Conservation (phyloP, 2,888 invertebrate species). For the Campoplex nolae region DNA sequence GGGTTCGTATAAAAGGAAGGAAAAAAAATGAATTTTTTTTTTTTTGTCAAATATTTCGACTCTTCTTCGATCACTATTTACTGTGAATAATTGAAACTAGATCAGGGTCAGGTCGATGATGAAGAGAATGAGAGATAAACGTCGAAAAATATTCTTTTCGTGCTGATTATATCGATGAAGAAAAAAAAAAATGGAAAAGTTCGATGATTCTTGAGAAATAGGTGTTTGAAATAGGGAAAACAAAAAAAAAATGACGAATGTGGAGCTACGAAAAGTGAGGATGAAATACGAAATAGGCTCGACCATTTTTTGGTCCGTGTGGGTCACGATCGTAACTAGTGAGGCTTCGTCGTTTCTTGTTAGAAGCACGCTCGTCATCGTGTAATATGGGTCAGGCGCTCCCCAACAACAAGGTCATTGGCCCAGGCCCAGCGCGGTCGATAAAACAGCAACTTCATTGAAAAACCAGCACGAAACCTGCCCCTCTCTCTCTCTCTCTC, state of each 20-base stretch:
- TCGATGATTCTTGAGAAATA: no score
- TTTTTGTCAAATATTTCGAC: no score
- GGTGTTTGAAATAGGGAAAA: no score
- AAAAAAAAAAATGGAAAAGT: no score
- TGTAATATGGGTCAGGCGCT: constrained; percentile 79
- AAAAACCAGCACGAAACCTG: neutral
- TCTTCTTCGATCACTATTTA: no score
- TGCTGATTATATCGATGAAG: no score
- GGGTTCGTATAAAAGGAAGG: neutral
- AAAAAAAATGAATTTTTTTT: no score
- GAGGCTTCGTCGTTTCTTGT: constrained; percentile 64
- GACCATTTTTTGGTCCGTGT: constrained; percentile 1
- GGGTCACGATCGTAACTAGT: constrained; percentile 17
- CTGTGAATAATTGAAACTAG: no score
- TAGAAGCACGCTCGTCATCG: constrained; percentile 14
- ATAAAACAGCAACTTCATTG: constrained; percentile 61
- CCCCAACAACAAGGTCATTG: constrained; percentile 78
- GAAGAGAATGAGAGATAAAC: no score
- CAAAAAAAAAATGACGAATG: neutral
- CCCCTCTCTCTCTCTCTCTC: neutral
- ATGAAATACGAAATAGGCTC: constrained; percentile 8
- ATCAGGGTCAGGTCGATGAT: no score
- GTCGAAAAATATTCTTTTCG: no score
- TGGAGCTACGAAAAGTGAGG: neutral
- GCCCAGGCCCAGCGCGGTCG: constrained; percentile 71